These are phyloP conservation scores for Dusona sp. DNA, from an alignment of 2,888 invertebrate genomes.

Conservation along the genomic window DNA sequence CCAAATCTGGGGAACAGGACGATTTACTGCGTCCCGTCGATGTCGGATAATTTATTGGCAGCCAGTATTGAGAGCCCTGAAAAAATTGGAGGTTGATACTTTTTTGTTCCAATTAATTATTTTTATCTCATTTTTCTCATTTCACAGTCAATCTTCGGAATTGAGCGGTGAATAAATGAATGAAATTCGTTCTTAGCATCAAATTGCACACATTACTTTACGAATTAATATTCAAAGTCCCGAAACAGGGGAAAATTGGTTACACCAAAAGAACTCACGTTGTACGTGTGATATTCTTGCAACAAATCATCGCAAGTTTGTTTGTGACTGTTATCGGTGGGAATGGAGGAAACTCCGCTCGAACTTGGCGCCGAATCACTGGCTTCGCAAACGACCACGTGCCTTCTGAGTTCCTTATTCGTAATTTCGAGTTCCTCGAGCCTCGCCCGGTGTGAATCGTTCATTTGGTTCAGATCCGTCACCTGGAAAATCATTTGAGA, in stretches of 20 bases:
- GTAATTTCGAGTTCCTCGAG: slow-evolving; percentile 83
- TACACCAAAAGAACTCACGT: slow-evolving; percentile 73
- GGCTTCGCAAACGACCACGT: slow-evolving; percentile 80
- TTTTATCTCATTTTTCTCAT: neutral
- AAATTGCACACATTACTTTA: neutral
- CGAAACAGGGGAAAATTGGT: neutral
- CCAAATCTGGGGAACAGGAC: slow-evolving; percentile 91
- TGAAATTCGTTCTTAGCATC: neutral
- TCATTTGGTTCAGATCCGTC: slow-evolving; percentile 85
- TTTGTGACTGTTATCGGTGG: slow-evolving; percentile 77
- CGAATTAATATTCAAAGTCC: neutral
- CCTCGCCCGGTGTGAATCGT: slow-evolving; percentile 84
- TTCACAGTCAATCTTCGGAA: no score
- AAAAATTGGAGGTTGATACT: neutral
- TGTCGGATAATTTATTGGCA: slow-evolving; percentile 78
- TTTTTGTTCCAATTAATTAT: neutral
- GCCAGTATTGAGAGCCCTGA: slow-evolving; percentile 81
- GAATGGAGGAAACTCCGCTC: slow-evolving; percentile 83
- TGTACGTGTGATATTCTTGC: slow-evolving; percentile 80
- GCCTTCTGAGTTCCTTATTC: slow-evolving; percentile 83
- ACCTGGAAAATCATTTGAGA: slow-evolving; percentile 73
- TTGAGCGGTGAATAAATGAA: no score
- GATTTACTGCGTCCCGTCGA: slow-evolving; percentile 81
- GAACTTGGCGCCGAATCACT: slow-evolving; percentile 84
- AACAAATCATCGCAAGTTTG: slow-evolving; percentile 80